A percentile compares a stretch with the other conserved stretches of the same genome.
Conservation (phyloP, 2,113 vertebrate species). For the Pygoscelis adeliae region DNA sequence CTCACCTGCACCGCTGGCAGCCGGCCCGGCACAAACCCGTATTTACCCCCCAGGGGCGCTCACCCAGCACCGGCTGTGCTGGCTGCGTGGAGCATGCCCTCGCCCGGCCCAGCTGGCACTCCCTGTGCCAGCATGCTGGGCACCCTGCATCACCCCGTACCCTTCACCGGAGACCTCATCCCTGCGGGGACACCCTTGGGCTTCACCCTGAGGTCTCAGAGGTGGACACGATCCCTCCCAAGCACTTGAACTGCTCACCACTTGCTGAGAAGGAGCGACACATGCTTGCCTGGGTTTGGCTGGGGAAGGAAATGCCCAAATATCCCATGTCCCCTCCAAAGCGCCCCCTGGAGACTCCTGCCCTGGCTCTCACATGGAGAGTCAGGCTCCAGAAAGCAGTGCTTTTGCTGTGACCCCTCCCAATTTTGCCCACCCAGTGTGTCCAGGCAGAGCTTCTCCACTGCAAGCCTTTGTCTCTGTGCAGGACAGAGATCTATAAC, state of each 20-base stretch:
- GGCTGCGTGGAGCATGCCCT: neutral
- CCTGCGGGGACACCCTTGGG: neutral
- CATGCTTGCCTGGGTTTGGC: neutral
- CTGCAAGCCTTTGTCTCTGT: neutral
- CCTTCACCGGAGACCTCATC: accelerated
- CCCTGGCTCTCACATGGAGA: neutral
- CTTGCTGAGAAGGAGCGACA: neutral
- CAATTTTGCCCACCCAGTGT: neutral
- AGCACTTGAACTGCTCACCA: accelerated
- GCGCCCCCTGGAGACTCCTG: neutral
- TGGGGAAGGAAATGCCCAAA: neutral
- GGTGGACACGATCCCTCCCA: accelerated
- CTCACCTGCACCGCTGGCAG: neutral
- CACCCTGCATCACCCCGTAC: neutral
- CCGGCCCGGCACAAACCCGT: neutral
- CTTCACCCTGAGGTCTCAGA: accelerated
- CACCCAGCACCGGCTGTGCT: neutral
- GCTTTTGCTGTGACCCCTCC: neutral
- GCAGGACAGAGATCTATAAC: accelerated
- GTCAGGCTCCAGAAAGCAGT: neutral
- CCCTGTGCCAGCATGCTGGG: neutral
- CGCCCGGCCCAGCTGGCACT: neutral
- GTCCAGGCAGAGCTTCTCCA: neutral
- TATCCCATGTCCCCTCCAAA: accelerated
- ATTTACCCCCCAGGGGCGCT: neutral